phyloP scores from a whole-genome alignment of 1,140 invertebrate species.

The Bacillus rossius region DNA sequence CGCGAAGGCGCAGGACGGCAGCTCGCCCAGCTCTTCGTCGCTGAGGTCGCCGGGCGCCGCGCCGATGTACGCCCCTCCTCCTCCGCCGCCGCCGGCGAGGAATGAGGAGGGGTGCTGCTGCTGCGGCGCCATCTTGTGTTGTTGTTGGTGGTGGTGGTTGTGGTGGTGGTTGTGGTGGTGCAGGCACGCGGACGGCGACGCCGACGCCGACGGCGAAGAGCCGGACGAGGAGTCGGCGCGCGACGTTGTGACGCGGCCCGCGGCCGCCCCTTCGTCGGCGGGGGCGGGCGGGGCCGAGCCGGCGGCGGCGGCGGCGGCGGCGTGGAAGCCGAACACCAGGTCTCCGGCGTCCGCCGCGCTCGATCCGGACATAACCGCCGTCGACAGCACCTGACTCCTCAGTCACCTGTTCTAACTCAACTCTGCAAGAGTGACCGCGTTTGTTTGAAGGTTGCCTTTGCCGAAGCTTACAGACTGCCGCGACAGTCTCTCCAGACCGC shows the following conservation, averaged over 20 bases:
- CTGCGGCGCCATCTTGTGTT: constrained; percentile 6
- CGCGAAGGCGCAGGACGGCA: constrained; percentile 63
- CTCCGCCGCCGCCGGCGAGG: neutral
- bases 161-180: constrained; percentile 1
- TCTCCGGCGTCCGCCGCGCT: no score
- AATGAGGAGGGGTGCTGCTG: constrained; percentile 2
- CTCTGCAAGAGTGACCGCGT: no score
- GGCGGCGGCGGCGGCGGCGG: neutral
- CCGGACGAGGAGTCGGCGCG: constrained; percentile 22
- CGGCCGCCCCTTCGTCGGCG: neutral
- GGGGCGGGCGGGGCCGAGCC: neutral
- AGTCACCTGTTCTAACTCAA: no score
- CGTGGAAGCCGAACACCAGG: no score
- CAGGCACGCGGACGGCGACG: constrained; percentile 2
- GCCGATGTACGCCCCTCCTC: neutral
- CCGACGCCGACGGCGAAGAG: constrained; percentile 17
- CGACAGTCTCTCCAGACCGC: no score
- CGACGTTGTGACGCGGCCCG: constrained; percentile 14
- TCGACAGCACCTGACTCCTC: no score
- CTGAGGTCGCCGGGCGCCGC: constrained; percentile 7
- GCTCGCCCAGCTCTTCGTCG: constrained; percentile 38
- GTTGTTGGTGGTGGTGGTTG: neutral
- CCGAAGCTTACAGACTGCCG: no score
- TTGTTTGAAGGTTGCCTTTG: no score
- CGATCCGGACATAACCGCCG: no score